Percentiles rank a stretch among this genome's conserved stretches.
phyloP scores from a whole-genome alignment of 2,113 vertebrate species.

The Scomber scombrus region DNA sequence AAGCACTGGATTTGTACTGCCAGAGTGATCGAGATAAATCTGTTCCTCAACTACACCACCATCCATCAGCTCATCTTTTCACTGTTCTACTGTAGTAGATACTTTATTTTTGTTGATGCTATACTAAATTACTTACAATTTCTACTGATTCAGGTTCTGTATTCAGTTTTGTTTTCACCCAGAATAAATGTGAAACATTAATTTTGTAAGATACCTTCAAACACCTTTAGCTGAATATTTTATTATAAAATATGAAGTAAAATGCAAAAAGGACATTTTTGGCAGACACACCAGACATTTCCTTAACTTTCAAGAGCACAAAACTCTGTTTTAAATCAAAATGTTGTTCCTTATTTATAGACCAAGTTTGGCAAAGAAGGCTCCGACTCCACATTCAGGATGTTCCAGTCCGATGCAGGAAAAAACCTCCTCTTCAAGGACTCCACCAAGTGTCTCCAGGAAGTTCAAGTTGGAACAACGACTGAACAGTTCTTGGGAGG shows the following conservation, averaged over 20 bases:
- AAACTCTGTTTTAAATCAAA: not conserved
- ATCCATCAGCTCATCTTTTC: not conserved
- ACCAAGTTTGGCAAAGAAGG: constrained; percentile 17
- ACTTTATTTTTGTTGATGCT: not conserved
- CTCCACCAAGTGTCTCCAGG: constrained; percentile 85
- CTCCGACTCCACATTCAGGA: constrained; percentile 36
- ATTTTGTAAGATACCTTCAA: too few species aligned
- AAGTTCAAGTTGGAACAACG: constrained; percentile 11
- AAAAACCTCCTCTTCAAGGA: constrained; percentile 87
- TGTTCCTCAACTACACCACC: too few species aligned
- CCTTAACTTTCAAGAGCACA: not conserved
- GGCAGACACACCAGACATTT: not conserved
- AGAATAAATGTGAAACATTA: too few species aligned
- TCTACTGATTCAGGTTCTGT: too few species aligned
- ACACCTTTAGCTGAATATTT: too few species aligned
- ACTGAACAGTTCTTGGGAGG: constrained; percentile 72
- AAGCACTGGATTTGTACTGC: not conserved
- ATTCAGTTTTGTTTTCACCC: too few species aligned
- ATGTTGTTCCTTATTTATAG: constrained; percentile 56
- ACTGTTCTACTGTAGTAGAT: not conserved
- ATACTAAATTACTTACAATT: too few species aligned
- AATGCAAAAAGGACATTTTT: too few species aligned
- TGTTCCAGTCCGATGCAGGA: constrained; percentile 76
- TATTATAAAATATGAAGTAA: too few species aligned
- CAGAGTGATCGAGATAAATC: too few species aligned